Evolutionary conservation across 2,888 invertebrate genomes (phyloP).

Genomic region (Incurvaria masculella): DNA sequence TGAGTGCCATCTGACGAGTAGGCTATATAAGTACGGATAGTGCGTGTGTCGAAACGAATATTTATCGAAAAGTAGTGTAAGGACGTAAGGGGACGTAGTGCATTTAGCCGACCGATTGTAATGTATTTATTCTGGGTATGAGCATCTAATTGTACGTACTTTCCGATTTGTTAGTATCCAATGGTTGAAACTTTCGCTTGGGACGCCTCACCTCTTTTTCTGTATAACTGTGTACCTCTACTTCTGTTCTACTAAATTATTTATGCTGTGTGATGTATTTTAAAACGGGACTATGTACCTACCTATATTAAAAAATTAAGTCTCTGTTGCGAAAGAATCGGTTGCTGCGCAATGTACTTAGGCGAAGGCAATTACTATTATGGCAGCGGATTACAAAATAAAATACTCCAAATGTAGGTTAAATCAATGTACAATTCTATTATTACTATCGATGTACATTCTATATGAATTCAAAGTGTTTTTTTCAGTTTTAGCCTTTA

Average conservation of each 20-base stretch:
- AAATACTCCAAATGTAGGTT: not conserved
- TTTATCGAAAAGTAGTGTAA: not conserved
- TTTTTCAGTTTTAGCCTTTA: slow-evolving; percentile 13
- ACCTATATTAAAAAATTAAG: no score
- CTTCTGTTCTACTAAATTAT: no score
- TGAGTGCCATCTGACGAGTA: slow-evolving; percentile 36
- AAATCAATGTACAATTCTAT: slow-evolving; percentile 18
- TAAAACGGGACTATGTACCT: no score
- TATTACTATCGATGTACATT: slow-evolving; percentile 17
- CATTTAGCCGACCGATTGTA: not conserved
- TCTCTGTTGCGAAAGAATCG: no score
- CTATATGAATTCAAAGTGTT: slow-evolving; percentile 21
- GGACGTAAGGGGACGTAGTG: not conserved
- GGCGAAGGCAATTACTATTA: no score
- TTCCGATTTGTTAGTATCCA: not conserved
- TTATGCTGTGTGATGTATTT: no score
- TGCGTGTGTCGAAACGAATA: not conserved
- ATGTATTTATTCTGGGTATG: not conserved
- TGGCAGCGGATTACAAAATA: not conserved
- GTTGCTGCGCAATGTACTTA: no score
- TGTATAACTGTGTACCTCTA: not conserved
- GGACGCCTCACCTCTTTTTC: not conserved
- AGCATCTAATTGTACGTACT: not conserved
- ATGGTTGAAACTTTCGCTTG: not conserved
- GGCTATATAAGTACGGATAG: no score